Evolutionary conservation across 2,888 invertebrate species (phyloP).

Genomic region (Oscheius sp.): DNA sequence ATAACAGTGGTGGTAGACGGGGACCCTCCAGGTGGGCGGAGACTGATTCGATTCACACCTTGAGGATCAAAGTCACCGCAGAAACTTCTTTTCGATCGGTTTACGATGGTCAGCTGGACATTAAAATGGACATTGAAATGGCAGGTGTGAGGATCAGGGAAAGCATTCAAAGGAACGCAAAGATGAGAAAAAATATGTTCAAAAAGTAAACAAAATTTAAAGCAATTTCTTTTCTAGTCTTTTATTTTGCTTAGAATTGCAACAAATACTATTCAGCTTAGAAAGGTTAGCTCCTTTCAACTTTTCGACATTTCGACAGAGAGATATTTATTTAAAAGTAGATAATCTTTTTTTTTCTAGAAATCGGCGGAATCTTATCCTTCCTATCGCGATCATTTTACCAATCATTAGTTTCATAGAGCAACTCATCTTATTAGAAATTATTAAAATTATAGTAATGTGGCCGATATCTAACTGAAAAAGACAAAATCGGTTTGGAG

Average conservation of each 20-base stretch:
- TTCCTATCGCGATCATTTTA: background rate
- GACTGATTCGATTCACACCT: background rate
- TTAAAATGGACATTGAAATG: background rate
- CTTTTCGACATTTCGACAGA: no score
- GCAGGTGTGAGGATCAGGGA: background rate
- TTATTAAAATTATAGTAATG: background rate
- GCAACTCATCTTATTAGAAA: background rate
- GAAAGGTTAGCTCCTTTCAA: no score
- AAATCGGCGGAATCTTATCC: background rate
- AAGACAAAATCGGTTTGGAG: background rate
- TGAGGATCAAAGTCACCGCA: slow-evolving; percentile 2
- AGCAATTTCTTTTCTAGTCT: no score
- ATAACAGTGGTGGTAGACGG: background rate
- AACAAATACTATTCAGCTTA: no score
- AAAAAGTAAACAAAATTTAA: background rate
- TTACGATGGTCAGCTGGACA: background rate
- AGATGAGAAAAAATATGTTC: background rate
- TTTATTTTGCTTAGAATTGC: background rate
- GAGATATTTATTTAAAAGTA: no score
- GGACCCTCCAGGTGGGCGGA: background rate
- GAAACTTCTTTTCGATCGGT: background rate
- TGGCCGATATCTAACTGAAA: background rate
- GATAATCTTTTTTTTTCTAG: no score
- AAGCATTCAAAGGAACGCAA: background rate
- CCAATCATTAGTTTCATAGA: background rate